These are phyloP conservation scores for Adelges cooleyi DNA, from an alignment of 1,140 invertebrate species.

Conservation along the genomic window DNA sequence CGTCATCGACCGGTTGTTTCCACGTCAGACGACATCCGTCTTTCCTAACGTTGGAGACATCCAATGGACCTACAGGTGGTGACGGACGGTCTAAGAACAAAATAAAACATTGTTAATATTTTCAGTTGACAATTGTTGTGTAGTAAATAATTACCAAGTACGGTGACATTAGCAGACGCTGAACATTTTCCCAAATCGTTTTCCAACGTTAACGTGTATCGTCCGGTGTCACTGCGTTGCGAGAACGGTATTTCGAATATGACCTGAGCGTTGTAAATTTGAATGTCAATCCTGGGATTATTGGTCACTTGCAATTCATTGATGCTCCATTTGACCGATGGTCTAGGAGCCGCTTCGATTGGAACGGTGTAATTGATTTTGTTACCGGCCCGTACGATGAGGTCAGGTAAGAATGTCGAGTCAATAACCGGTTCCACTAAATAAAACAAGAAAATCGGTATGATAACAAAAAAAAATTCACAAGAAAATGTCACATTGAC, in stretches of 20 bases:
- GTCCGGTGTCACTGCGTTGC: slow-evolving; percentile 65
- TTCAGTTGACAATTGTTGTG: not conserved
- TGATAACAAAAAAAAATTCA: too few relatives aligned
- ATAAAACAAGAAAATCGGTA: slow-evolving; percentile 27
- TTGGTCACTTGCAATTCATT: slow-evolving; percentile 62
- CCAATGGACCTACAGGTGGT: slow-evolving; percentile 73
- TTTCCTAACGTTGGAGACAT: slow-evolving; percentile 73
- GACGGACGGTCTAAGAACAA: slow-evolving; percentile 60
- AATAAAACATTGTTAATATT: not conserved
- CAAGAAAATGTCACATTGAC: slow-evolving; percentile 29
- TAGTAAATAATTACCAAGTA: slow-evolving; percentile 48
- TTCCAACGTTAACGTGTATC: slow-evolving; percentile 70
- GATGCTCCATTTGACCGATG: slow-evolving; percentile 77
- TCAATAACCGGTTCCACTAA: slow-evolving; percentile 75
- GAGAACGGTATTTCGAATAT: slow-evolving; percentile 79
- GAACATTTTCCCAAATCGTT: slow-evolving; percentile 73
- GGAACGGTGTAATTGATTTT: slow-evolving; percentile 79
- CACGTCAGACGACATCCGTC: slow-evolving; percentile 77
- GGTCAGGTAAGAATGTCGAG: slow-evolving; percentile 65
- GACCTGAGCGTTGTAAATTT: slow-evolving; percentile 60
- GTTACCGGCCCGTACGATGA: slow-evolving; percentile 80
- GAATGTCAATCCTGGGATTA: slow-evolving; percentile 55
- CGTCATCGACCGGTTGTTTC: slow-evolving; percentile 74
- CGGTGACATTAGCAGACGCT: slow-evolving; percentile 73
- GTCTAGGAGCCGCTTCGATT: slow-evolving; percentile 71